Evolutionary conservation across 2,888 invertebrate species (phyloP), one percentile per base, ranked within the genome.

Genomic region (Tachina lurida): DNA sequence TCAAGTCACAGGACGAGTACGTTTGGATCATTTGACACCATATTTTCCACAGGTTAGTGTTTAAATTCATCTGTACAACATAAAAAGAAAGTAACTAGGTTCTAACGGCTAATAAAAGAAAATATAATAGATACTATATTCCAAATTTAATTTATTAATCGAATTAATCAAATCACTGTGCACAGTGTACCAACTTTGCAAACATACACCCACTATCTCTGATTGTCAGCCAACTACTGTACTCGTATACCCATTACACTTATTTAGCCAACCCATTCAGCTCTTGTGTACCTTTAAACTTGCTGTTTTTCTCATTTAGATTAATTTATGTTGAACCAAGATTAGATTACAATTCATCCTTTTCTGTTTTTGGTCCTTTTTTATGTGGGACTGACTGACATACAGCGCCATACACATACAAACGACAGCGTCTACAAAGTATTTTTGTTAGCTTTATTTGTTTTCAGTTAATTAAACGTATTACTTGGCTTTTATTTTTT

Each of bases 391-490:
- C 56, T 60, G 39, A 39, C 60, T 15, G 13, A 60, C 62, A 62
- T 15, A 49, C 49, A 52, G n/a, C 8, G n/a, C 8, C 58, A 31
- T 47, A 47, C 31, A 65, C 54, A 47, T 10, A n/a, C 10, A 74
- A 65, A 54, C 52, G 75, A 39, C 45, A 54, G 54, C 43, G 62
- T 54, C 67, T 19, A 9, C 41, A 19, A 68, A 71, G 31, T 58
- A 54, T 82, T 67, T 86, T 71, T 78, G 58, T 86, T 83, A 76
- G 65, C 17, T 71, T 76, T 86, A 83, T 83, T 83, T 86, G 83
- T 73, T 83, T 79, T 79, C 86, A 76, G 86, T 83, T 86, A 83
- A 86, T 79, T 86, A 86, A 83, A 79, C 79, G 83, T 79, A 76
- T 79, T 83, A 79, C 63, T 76, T 80, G 67, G 12, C 17, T 49